These are phyloP conservation scores for Chloroceryle aenea DNA, from an alignment of 2,113 vertebrate genomes.

Conservation along the genomic window DNA sequence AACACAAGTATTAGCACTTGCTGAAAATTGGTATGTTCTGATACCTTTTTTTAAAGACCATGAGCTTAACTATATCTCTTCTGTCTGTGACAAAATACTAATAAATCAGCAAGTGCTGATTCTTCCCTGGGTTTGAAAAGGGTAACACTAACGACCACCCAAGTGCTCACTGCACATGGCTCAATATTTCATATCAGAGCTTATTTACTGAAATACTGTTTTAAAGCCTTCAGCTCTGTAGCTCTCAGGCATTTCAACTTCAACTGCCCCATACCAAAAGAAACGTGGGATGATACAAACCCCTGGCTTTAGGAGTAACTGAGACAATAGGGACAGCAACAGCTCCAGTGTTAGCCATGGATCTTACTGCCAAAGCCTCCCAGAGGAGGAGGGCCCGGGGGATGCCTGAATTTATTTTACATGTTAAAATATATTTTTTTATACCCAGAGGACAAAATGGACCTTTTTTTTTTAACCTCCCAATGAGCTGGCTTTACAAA, in stretches of 20 bases:
- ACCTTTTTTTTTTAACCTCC: neutral
- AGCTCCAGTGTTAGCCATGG: accelerated
- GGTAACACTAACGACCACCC: accelerated
- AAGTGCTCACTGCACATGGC: accelerated
- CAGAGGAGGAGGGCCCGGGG: accelerated
- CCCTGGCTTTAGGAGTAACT: neutral
- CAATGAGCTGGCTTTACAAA: neutral
- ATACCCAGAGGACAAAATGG: neutral
- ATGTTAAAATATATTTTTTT: neutral
- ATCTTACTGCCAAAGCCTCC: neutral
- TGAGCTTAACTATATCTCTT: neutral
- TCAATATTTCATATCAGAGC: neutral
- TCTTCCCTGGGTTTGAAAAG: neutral
- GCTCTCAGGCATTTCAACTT: neutral
- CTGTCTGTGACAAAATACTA: neutral
- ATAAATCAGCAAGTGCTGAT: neutral
- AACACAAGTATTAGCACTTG: neutral
- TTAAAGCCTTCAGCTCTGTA: neutral
- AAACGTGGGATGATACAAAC: neutral
- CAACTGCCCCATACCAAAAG: neutral
- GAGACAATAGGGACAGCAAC: neutral
- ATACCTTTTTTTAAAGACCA: neutral
- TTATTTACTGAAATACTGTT: neutral
- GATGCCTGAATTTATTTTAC: neutral
- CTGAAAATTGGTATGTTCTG: neutral